Evolutionary conservation across 2,113 vertebrate genomes (phyloP), one percentile per base, ranked within the genome.

Genomic region (Saccopteryx bilineata): DNA sequence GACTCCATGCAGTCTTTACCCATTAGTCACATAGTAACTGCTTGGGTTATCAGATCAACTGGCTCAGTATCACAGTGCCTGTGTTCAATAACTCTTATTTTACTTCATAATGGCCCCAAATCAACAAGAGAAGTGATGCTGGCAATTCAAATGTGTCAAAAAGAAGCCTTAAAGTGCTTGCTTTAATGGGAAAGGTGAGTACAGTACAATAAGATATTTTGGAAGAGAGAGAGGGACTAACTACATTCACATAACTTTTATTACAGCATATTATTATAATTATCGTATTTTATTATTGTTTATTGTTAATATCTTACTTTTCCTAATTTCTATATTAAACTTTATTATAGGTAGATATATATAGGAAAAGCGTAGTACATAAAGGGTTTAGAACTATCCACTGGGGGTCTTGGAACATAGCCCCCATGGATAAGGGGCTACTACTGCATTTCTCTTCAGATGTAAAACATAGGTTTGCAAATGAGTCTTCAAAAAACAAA

Each of bases 401-500:
- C 9, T 48, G 39, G 58, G 63, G 39, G 2, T 48, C 79, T 82
- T 63, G 79, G 39, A 26, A 63, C 39, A 26, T 24, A 24, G 39
- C n/a, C 21, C 13, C 56, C 13, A 23, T 23, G 13, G 21, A 33
- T 61, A 15, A 56, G 75, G 28, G 72, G 26, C 7, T 33, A 39
- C 33, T 18, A 39, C 58, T 61, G 13, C 65, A 21, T 74, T 93
- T 90, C 26, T 61, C n/a, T 60, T 72, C 39, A 61, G 28, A 33
- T 52, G 26, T 90, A 81, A 90, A 69, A 33, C 31, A 31, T 2
- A 18, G 68, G 61, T 61, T 81, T 88, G 56, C 24, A 71, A 65
- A 76, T 54, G 86, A 66, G 15, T 83, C 54, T 58, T 83, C 76
- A 83, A 83, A 93, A 93, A 90, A 61, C 26, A 13, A 92, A 48